A percentile compares a stretch with the other conserved stretches of the same genome.
These are phyloP conservation scores for Wiebesia pumilae DNA, from an alignment of 1,140 invertebrate species.

Conservation along the genomic window DNA sequence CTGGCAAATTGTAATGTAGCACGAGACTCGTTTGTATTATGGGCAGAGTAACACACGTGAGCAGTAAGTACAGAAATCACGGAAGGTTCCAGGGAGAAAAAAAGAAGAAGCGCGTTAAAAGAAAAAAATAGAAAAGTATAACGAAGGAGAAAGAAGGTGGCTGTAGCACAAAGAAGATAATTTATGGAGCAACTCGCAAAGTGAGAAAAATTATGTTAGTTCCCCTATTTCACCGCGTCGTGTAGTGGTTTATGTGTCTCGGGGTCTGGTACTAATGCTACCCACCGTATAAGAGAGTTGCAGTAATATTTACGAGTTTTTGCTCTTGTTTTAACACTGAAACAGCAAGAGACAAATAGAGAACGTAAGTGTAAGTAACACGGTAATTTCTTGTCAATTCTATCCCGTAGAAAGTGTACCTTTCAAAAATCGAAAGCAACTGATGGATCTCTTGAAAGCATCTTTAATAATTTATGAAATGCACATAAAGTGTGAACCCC, in stretches of 20 bases:
- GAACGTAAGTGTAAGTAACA: neutral
- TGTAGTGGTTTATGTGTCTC: slow-evolving; percentile 62
- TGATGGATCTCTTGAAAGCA: no score
- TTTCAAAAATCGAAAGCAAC: no score
- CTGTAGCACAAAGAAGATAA: slow-evolving; percentile 57
- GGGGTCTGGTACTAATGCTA: neutral
- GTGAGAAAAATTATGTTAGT: slow-evolving; percentile 72
- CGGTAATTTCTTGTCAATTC: neutral
- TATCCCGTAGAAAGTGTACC: no score
- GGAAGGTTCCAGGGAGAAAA: slow-evolving; percentile 19
- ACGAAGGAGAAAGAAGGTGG: slow-evolving; percentile 24
- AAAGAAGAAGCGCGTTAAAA: neutral
- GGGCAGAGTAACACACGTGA: neutral
- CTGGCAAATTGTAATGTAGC: slow-evolving; percentile 63
- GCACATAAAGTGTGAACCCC: no score
- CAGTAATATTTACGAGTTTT: slow-evolving; percentile 67
- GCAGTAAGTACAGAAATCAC: slow-evolving; percentile 53
- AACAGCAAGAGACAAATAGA: neutral
- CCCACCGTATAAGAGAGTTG: slow-evolving; percentile 24
- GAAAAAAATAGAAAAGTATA: slow-evolving; percentile 39
- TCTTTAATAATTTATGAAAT: no score
- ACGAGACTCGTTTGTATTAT: slow-evolving; percentile 51
- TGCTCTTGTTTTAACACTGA: neutral
- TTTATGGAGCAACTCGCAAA: slow-evolving; percentile 71
- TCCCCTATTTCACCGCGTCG: slow-evolving; percentile 63